A percentile compares a stretch with the other conserved stretches of the same genome.
phyloP scores from a whole-genome alignment of 2,113 vertebrate species.

The Lepisosteus osseus region DNA sequence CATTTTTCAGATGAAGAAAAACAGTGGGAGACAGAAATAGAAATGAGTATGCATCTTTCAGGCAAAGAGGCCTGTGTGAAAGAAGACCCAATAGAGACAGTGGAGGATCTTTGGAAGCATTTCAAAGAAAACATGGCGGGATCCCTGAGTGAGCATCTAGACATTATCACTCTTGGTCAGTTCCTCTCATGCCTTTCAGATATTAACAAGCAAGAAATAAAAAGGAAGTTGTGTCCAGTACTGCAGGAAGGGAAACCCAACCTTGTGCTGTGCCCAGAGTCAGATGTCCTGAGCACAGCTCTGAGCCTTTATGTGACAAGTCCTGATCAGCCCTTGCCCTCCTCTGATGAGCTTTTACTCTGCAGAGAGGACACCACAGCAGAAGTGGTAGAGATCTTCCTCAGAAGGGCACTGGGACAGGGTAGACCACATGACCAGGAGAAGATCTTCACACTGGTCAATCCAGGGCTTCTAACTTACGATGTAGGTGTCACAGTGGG shows the following conservation, averaged over 20 bases:
- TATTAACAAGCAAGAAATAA: constrained; percentile 29
- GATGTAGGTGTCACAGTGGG: constrained; percentile 61
- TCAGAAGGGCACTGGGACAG: constrained; percentile 58
- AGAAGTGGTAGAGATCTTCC: constrained; percentile 69
- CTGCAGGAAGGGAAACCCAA: constrained; percentile 56
- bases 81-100: constrained; percentile 6
- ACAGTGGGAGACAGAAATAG: constrained; percentile 27
- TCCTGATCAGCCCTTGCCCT: constrained; percentile 52
- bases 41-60: constrained; percentile 5
- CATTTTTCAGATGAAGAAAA: constrained; percentile 29
- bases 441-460: constrained; percentile 65
- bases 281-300: constrained; percentile 51
- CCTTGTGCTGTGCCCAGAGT: constrained; percentile 55
- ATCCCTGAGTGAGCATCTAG: constrained; percentile 48
- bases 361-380: constrained; percentile 60
- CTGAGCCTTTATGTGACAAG: constrained; percentile 54
- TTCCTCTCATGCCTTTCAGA: constrained; percentile 48
- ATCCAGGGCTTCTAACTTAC: constrained; percentile 62
- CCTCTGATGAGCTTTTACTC: constrained; percentile 64
- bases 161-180: constrained; percentile 49
- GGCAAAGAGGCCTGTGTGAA: not conserved
- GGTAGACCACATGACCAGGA: constrained; percentile 27
- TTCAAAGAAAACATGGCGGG: constrained; percentile 49
- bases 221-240: constrained; percentile 44
- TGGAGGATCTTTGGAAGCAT: constrained; percentile 54